Evolutionary conservation across 2,888 invertebrate genomes (phyloP).

Genomic region (Herminia tarsipennalis): DNA sequence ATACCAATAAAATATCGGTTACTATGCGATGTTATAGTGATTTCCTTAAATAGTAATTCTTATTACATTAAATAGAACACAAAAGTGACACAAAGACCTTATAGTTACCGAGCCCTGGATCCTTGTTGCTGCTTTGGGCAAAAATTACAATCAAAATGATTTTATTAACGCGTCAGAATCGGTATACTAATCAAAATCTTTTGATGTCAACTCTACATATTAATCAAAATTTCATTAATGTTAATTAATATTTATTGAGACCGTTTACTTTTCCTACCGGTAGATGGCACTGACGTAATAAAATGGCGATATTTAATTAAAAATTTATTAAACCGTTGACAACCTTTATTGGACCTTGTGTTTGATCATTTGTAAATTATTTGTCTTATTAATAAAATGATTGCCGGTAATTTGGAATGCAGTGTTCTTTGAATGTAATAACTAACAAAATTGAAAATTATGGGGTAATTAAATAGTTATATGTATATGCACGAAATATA

Average conservation of each 20-base stretch:
- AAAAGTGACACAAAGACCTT: no score
- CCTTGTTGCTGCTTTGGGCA: no score
- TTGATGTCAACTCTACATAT: constrained; percentile 25
- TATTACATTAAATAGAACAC: background rate
- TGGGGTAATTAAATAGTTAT: no score
- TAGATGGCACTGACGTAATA: constrained; percentile 20
- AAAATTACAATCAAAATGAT: background rate
- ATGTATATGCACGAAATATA: no score
- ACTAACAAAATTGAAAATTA: no score
- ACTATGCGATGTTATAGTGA: no score
- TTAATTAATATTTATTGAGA: constrained; percentile 25
- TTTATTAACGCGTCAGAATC: constrained; percentile 13
- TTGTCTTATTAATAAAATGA: constrained; percentile 3
- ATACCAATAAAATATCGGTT: no score
- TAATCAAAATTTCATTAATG: constrained; percentile 41
- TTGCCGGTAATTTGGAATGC: background rate
- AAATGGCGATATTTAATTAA: constrained; percentile 22
- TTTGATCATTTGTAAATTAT: constrained; percentile 8
- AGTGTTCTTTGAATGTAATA: no score
- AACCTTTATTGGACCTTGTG: constrained; percentile 5
- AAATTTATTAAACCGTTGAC: constrained; percentile 22
- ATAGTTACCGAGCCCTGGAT: no score
- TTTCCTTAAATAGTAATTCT: no score
- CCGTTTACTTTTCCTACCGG: constrained; percentile 14
- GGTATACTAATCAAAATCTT: constrained; percentile 16